Conservation (phyloP, 2,113 vertebrate species). For the Nycticryphes semicollaris region DNA sequence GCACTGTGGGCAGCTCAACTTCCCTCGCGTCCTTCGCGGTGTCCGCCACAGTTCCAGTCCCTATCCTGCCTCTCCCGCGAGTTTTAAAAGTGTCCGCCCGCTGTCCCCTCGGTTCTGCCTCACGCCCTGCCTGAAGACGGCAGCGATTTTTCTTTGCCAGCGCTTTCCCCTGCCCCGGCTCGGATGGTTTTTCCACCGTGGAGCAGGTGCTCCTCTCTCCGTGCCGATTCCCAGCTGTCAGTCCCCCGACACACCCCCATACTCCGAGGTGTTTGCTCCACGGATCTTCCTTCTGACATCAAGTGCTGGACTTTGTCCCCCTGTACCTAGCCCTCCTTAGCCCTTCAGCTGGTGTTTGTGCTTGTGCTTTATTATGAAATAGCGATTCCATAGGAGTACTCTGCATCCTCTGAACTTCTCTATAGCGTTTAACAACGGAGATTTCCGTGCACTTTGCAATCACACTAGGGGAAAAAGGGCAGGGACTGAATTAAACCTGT, state of each 20-base stretch:
- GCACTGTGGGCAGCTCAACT: background rate
- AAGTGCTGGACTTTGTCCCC: slow-evolving; percentile 5
- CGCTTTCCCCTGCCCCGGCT: background rate
- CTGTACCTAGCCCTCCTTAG: background rate
- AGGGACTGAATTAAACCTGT: background rate
- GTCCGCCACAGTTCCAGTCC: background rate
- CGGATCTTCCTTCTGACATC: background rate
- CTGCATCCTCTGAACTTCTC: background rate
- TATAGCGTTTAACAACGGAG: background rate
- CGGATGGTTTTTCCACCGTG: rapidly evolving
- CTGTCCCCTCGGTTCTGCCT: background rate
- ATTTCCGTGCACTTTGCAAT: background rate
- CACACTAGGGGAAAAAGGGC: background rate
- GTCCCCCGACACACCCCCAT: slow-evolving; percentile 4
- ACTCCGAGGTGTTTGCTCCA: background rate
- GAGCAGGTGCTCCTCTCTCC: background rate
- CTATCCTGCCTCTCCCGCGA: background rate
- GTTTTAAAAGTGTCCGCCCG: background rate
- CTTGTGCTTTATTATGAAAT: background rate
- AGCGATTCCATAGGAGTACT: background rate
- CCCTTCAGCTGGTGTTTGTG: background rate
- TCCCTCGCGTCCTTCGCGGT: background rate
- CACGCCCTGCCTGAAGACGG: background rate
- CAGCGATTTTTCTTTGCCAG: background rate
- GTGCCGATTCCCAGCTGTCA: background rate